Evolutionary conservation across 2,113 vertebrate species (phyloP).

Genomic region (Herpetotheres cachinnans): DNA sequence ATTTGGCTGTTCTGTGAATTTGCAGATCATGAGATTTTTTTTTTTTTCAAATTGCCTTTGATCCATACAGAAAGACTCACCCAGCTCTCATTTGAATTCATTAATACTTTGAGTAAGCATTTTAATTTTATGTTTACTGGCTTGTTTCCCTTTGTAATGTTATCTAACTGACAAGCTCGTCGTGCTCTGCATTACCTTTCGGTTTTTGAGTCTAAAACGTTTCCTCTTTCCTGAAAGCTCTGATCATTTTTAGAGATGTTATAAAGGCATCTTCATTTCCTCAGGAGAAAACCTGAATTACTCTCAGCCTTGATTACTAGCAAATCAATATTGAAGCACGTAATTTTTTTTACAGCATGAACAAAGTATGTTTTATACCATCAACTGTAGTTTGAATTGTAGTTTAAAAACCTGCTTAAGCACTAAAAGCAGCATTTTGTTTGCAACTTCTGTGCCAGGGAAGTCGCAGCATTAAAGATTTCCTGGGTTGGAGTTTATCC

Average conservation of each 20-base stretch:
- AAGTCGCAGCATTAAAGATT: slow-evolving; percentile 1
- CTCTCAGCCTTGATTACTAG: slow-evolving; percentile 22
- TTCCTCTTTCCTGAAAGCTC: slow-evolving; percentile 26
- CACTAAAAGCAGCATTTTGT: background rate
- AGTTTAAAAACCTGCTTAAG: background rate
- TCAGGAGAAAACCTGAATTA: background rate
- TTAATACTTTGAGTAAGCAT: slow-evolving; percentile 40
- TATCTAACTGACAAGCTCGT: slow-evolving; percentile 14
- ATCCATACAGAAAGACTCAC: slow-evolving; percentile 28
- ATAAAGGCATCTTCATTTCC: background rate
- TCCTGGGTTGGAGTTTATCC: background rate
- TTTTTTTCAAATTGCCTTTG: slow-evolving; percentile 14
- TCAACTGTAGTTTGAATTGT: background rate
- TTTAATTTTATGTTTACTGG: slow-evolving; percentile 46
- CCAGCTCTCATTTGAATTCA: slow-evolving; percentile 38
- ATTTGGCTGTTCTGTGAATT: slow-evolving; percentile 39
- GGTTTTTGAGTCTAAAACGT: background rate
- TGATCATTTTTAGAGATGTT: background rate
- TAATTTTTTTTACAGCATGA: background rate
- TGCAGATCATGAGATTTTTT: slow-evolving; percentile 19
- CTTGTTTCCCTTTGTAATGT: slow-evolving; percentile 28
- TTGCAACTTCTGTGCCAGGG: background rate
- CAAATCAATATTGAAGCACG: background rate
- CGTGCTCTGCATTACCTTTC: background rate
- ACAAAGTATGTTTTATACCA: background rate